Evolutionary conservation across 1,140 invertebrate species (phyloP), one percentile per base, ranked within the genome.

Genomic region (Branchinecta lynchi): DNA sequence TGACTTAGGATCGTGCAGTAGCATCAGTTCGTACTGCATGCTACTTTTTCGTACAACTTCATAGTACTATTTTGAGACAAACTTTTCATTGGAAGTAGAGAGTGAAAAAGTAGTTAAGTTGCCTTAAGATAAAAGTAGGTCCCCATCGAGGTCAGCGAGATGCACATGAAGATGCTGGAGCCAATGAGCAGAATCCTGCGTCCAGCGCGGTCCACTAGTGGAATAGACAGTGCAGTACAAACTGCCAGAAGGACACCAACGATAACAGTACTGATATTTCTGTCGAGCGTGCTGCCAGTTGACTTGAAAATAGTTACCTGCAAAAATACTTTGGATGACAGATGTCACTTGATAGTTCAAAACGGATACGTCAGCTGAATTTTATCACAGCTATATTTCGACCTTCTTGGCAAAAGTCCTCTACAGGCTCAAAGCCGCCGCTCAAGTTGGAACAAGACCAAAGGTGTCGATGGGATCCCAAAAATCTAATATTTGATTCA

Each of bases 121-220:
- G 17, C 51, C 65, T 73, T 77, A 6, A 82, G 45, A 66, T 77
- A 79, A 67, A 80, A 82, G 71, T 80, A 84, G 0, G 71, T 10
- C 0, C 74, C 75, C 44, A 77, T 70, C 8, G 72, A 66, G 10
- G 71, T 69, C 10, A 75, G 69, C 8, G 71, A 71, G 2, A 76
- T 15, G 21, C 70, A 69, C 73, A 77, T 77, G 17, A 75, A 43
- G 32, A 70, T 17, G n/a, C 71, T 70, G 10, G 74, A 76, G 10
- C 75, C 46, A 15, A 80, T 74, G 2, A 82, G 74, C 7, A 82
- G 72, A 69, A 77, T 76, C 32, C 79, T 73, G 51, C 81, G 68
- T 6, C 80, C 80, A 44, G 75, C 78, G 66, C 79, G 78, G 72
- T 88, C 86, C 73, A 86, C 82, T 20, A 86, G 70, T 8, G 81